Conservation (phyloP, 2,888 invertebrate species). For the Bruchidius siliquastri region DNA sequence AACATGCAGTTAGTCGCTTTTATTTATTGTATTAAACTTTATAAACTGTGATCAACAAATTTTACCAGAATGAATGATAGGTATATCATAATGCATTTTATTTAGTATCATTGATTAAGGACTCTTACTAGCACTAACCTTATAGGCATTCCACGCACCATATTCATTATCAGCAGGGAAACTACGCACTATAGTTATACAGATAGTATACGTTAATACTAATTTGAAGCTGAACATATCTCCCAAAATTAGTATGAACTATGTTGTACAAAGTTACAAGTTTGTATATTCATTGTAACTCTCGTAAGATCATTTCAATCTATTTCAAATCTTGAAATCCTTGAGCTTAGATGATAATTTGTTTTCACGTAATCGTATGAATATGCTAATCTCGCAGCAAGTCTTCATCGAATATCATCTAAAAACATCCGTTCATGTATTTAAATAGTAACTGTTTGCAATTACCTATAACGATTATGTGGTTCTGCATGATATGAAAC, state of each 20-base stretch:
- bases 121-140: too few relatives aligned
- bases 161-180: neutral
- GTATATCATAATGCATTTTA: too few relatives aligned
- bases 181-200: neutral
- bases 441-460: neutral
- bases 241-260: neutral
- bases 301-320: neutral
- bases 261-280: neutral
- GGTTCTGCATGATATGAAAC: too few relatives aligned
- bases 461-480: neutral
- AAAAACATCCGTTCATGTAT: neutral
- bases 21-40: too few relatives aligned
- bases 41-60: too few relatives aligned
- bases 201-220: neutral
- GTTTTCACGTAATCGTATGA: neutral
- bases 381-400: neutral
- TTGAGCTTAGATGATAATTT: neutral
- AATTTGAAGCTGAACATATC: neutral
- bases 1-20: too few relatives aligned
- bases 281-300: neutral
- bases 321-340: neutral
- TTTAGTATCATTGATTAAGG: too few relatives aligned
- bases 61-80: too few relatives aligned
- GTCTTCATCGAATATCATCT: neutral
- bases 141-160: neutral